Base-by-base conservation (phyloP, 2,888 invertebrate species). In the Sphaerophoria rueppellii region DNA sequence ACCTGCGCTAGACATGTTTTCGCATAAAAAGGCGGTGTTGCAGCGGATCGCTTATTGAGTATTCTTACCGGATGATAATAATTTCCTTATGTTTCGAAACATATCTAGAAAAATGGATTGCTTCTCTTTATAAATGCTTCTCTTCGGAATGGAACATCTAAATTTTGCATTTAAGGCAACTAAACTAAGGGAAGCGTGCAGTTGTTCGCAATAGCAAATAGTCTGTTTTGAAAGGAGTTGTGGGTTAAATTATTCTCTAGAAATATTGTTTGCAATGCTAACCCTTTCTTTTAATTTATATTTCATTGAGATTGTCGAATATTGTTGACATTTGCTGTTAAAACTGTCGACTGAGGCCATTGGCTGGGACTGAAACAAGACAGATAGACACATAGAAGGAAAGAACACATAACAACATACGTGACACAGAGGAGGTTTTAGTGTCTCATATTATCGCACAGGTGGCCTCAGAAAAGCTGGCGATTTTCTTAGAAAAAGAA, bases 301-400 rank as follows among this genome's bases (percentile, higher is more conserved):
- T 89, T 91, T 97, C 97, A 46, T 93, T 93, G 4, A 93, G 89
- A 52, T 97, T 96, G 88, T 97, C 97, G 0, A n/a, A n/a, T n/a
- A n/a, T n/a, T n/a, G n/a, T n/a, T n/a, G n/a, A n/a, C n/a, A n/a
- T n/a, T n/a, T n/a, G n/a, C n/a, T n/a, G n/a, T n/a, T n/a, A n/a
- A n/a, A n/a, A n/a, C n/a, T n/a, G n/a, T n/a, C n/a, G n/a, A n/a
- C n/a, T n/a, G n/a, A n/a, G n/a, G n/a, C n/a, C n/a, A n/a, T n/a
- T n/a, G n/a, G n/a, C n/a, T n/a, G n/a, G n/a, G n/a, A n/a, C n/a
- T n/a, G n/a, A n/a, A n/a, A n/a, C n/a, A n/a, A n/a, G n/a, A n/a
- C n/a, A n/a, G n/a, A n/a, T n/a, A n/a, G n/a, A n/a, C n/a, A n/a
- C n/a, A n/a, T n/a, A n/a, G n/a, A n/a, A n/a, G n/a, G n/a, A n/a